Evolutionary conservation across 1,140 invertebrate genomes (phyloP).

Genomic region (Popillia japonica): DNA sequence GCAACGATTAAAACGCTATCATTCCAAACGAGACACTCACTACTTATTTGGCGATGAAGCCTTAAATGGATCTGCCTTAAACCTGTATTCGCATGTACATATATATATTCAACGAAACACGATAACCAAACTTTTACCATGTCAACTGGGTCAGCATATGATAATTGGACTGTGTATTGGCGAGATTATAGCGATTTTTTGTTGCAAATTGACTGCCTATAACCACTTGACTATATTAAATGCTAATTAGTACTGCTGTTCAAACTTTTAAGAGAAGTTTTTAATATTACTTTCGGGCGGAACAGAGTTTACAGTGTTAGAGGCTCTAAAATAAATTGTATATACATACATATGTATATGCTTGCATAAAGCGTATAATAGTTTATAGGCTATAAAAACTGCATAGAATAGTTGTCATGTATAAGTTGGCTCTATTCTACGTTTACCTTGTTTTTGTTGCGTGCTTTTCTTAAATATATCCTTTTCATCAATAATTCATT

Average conservation of each 20-base stretch:
- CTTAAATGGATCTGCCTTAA: not conserved
- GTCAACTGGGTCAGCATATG: not conserved
- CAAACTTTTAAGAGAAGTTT: not conserved
- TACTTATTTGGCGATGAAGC: not conserved
- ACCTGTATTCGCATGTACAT: not conserved
- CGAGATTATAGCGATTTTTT: not conserved
- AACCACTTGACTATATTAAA: conserved; percentile 1
- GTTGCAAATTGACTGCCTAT: not conserved
- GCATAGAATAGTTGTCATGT: too few relatives aligned
- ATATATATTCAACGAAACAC: not conserved
- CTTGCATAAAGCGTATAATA: too few relatives aligned
- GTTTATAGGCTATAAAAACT: too few relatives aligned
- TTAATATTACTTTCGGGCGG: too few relatives aligned
- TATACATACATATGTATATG: too few relatives aligned
- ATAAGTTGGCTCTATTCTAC: too few relatives aligned
- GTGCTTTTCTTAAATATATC: too few relatives aligned
- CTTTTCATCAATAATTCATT: too few relatives aligned
- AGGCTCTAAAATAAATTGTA: too few relatives aligned
- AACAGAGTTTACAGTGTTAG: too few relatives aligned
- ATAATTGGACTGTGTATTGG: not conserved
- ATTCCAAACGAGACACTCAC: not conserved
- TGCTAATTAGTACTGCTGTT: not conserved
- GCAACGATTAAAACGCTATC: not conserved
- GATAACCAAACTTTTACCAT: conserved; percentile 14
- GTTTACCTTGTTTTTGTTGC: too few relatives aligned